Base-by-base conservation (phyloP, 2,888 invertebrate species). In the Galeopsomyia nigrocyanea region DNA sequence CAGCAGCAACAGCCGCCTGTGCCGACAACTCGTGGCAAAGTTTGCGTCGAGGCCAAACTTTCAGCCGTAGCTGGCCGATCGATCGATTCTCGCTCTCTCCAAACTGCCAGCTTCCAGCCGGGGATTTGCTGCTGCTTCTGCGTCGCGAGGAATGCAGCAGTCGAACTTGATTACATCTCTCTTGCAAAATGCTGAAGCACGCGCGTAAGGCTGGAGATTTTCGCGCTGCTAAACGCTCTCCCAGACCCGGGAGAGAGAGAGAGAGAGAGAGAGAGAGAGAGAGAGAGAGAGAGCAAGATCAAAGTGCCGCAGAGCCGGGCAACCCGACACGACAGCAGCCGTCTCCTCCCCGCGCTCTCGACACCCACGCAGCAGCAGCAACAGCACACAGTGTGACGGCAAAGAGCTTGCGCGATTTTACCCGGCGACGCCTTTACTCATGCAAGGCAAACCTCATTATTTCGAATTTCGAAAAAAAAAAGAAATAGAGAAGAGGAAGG, bases 291-390 rank as follows among this genome's bases (percentile, higher is more conserved):
- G 51, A 55, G 61, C 62, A 49, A 57, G 61, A 74, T 71, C n/a
- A 57, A 65, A 50, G 50, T 51, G 61, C 39, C 39, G 63, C 65
- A 49, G 68, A 47, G 66, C 61, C 73, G 55, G 71, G 21, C 70
- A 64, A 60, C 74, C 73, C 60, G 73, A 78, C 71, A 78, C 78
- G 79, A 79, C 79, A 82, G 80, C 82, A 79, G 78, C 77, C 53
- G 80, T n/a, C n/a, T n/a, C 81, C 82, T 83, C 82, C 82, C 79
- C 79, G 81, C 80, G 47, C 19, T 17, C 53, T 2, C 53, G n/a
- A 7, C 53, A 21, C 16, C 53, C 17, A 5, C 53, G 50, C 39
- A 53, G 17, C 17, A 26, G 26, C 26, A 26, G n/a, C 53, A n/a
- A 5, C 17, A 7, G 53, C 19, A 7, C 39, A 39, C 39, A 7